A percentile compares a stretch with the other conserved stretches of the same genome.
Conservation (phyloP, 2,113 vertebrate species). For the Ardeotis arabs region DNA sequence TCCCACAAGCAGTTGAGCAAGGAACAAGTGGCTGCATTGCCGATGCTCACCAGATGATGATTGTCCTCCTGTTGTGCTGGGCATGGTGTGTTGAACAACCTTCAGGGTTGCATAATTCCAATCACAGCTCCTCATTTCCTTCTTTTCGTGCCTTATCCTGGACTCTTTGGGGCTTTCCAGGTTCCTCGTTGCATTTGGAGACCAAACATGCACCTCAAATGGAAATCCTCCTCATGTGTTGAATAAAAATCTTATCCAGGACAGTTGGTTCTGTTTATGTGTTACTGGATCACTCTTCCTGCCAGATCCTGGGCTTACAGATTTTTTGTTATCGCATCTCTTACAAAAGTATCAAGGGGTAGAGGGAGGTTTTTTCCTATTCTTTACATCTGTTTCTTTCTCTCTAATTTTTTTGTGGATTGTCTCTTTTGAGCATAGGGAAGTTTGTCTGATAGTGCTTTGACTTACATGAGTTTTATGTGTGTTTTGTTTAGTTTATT, state of each 20-base stretch:
- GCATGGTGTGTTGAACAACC: neutral
- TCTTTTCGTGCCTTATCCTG: neutral
- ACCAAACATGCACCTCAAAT: neutral
- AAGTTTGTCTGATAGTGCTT: neutral
- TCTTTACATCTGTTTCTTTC: neutral
- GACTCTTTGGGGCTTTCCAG: neutral
- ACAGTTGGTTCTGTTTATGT: neutral
- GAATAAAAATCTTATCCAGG: neutral
- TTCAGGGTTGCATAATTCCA: neutral
- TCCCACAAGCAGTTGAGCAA: accelerated
- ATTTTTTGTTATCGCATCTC: neutral
- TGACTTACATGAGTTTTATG: neutral
- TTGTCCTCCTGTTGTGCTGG: neutral
- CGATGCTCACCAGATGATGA: neutral
- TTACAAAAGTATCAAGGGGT: neutral
- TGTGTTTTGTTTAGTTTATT: neutral
- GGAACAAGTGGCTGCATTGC: accelerated
- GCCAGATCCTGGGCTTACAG: accelerated
- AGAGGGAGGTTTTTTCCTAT: neutral
- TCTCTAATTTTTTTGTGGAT: neutral
- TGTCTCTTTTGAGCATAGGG: neutral
- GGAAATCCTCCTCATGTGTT: neutral
- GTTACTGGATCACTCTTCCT: neutral
- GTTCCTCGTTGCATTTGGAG: accelerated
- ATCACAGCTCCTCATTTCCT: neutral